Evolutionary conservation across 2,113 vertebrate genomes (phyloP).

Genomic region (Epinephelus lanceolatus): DNA sequence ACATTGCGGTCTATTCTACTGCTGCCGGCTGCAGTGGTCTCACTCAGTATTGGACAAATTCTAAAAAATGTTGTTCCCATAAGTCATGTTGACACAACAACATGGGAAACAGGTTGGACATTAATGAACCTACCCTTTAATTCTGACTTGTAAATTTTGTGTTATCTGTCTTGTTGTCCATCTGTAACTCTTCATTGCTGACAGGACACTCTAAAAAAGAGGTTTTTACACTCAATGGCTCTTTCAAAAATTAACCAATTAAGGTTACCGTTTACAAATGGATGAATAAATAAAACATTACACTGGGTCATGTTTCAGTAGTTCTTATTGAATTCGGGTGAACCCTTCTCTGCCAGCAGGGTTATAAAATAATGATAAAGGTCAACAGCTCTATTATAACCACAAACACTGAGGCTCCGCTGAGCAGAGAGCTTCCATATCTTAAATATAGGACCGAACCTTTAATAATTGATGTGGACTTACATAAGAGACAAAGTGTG

Average conservation of each 20-base stretch:
- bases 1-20: no score
- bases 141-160: no score
- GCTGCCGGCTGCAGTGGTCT: no score
- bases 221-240: background rate
- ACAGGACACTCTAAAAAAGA: background rate
- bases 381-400: constrained; percentile 47
- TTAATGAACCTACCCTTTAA: no score
- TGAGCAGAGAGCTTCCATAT: constrained; percentile 34
- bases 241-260: background rate
- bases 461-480: constrained; percentile 71
- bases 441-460: constrained; percentile 54
- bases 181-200: no score
- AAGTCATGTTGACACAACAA: no score
- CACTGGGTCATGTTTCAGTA: background rate
- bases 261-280: background rate
- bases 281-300: background rate
- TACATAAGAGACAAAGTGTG: constrained; percentile 61
- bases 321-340: background rate
- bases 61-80: no score
- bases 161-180: no score
- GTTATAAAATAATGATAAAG: constrained; percentile 63
- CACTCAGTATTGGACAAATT: no score
- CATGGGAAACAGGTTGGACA: no score
- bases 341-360: constrained; percentile 15
- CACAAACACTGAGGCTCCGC: constrained; percentile 16